Evolutionary conservation across 2,113 vertebrate genomes (phyloP).

Genomic region (Monarcha castaneiventris): DNA sequence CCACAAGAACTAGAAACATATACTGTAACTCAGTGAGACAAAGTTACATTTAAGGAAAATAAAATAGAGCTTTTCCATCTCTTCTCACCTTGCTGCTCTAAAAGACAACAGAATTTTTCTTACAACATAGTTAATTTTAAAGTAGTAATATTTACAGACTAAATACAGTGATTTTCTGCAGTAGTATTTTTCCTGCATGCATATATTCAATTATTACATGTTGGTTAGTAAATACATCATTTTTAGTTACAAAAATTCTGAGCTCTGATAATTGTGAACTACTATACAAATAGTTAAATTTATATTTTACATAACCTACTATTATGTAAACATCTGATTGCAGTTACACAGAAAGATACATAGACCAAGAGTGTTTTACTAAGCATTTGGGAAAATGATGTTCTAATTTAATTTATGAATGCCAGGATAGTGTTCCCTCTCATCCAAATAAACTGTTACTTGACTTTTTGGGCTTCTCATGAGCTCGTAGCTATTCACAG

Average conservation of each 20-base stretch:
- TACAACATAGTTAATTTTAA: neutral
- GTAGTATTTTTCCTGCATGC: neutral
- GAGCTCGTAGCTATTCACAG: neutral
- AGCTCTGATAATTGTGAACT: neutral
- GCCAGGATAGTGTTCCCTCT: neutral
- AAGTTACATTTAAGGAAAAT: neutral
- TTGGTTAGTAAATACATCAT: neutral
- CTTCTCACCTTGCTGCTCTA: neutral
- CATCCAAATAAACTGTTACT: neutral
- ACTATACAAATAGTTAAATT: neutral
- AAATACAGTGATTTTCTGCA: neutral
- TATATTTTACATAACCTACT: constrained; percentile 3
- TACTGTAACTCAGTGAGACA: neutral
- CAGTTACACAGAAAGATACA: neutral
- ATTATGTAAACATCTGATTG: constrained; percentile 34
- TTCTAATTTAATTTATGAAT: neutral
- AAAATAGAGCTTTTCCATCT: neutral
- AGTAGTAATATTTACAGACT: neutral
- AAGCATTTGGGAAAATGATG: neutral
- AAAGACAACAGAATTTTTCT: neutral
- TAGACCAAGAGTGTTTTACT: neutral
- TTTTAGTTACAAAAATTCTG: neutral
- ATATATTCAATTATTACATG: neutral
- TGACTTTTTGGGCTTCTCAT: neutral
- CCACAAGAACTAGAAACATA: neutral